Evolutionary conservation across 2,797 vertebrate genomes (phyloP).

Genomic region (Squalus acanthias): DNA sequence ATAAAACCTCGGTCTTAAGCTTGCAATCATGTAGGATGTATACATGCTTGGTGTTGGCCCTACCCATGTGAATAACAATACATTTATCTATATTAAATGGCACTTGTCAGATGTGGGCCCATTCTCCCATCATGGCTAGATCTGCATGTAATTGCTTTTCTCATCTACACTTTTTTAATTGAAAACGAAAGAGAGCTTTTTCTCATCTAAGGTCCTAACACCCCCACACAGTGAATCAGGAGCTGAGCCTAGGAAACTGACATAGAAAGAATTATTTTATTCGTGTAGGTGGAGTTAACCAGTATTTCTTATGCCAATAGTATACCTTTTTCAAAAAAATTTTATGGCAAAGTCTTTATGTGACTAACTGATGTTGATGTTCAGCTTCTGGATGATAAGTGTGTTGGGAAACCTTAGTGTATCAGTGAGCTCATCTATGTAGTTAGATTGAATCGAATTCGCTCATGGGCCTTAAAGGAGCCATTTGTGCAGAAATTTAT

Average conservation of each 20-base stretch:
- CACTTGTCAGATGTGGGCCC: neutral
- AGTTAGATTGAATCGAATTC: neutral
- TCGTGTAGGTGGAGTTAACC: neutral
- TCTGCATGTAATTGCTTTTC: neutral
- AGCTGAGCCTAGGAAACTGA: neutral
- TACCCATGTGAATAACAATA: neutral
- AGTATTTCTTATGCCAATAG: neutral
- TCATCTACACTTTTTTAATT: neutral
- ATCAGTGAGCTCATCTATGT: neutral
- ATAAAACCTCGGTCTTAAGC: neutral
- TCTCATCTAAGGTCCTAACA: neutral
- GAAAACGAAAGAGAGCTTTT: neutral
- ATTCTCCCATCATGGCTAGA: neutral
- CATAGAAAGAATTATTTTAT: neutral
- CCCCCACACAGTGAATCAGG: slow-evolving; percentile 9
- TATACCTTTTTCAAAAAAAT: neutral
- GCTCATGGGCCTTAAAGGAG: neutral
- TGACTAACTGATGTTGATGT: neutral
- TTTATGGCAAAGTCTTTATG: neutral
- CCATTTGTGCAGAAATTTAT: neutral
- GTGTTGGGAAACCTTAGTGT: neutral
- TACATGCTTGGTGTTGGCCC: neutral
- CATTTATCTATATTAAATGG: neutral
- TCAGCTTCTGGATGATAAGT: neutral
- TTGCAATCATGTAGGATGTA: neutral